Evolutionary conservation across 2,797 vertebrate species (phyloP), one percentile per base, ranked within the genome.

Genomic region (Peromyscus nudipes): DNA sequence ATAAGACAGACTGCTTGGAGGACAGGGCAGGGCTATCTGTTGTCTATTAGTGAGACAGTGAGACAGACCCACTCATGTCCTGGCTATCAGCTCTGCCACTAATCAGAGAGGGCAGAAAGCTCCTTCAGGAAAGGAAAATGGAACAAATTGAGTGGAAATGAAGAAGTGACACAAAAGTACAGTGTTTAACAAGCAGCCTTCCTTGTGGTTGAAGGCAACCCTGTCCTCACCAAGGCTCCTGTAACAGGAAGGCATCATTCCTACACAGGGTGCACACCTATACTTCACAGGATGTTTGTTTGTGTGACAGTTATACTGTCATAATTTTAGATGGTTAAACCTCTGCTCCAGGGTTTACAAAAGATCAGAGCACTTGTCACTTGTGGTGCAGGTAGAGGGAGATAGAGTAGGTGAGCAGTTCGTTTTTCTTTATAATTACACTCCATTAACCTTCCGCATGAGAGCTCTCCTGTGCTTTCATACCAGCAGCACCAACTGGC

Each of bases 361-460:
- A 98, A 98, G 98, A 98, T 98, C 98, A 98, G 97, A 98, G 97
- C 97, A 97, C 98, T 98, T 98, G 98, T 98, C 98, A 98, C 97
- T 98, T 98, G 98, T 95, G 73, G 96, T 96, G 96, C 98, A 99
- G 99, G 98, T 98, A 98, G 95, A 98, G 97, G 94, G 97, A 98
- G 98, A 98, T 92, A 98, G 98, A 98, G 98, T 97, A 98, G 97
- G 65, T 97, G 97, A 98, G 97, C 97, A 98, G 98, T 98, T 98
- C 98, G 99, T 99, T 98, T 98, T 98, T 98, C 98, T 99, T 98
- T 98, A 98, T 99, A 99, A 99, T 99, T 99, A 99, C 97, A 99
- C 98, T 98, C 98, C 98, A 99, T 99, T 99, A 99, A 99, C 99
- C 98, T 99, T 99, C 98, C 98, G 97, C 98, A 98, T 92, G 98